These are phyloP conservation scores for Neoniphon sammara DNA, from an alignment of 2,797 vertebrate genomes.

Conservation along the genomic window DNA sequence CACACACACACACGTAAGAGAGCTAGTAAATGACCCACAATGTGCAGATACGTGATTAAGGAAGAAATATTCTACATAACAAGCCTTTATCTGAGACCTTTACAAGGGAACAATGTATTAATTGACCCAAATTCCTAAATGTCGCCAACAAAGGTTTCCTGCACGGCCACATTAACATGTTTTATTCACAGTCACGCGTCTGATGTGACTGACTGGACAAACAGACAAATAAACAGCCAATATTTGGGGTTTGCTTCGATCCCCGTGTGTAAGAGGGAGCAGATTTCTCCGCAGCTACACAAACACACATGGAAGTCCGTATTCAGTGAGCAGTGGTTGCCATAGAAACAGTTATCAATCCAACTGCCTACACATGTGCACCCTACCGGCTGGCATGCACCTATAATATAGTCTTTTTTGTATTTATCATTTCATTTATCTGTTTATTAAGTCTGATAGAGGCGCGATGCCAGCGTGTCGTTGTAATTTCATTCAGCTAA, in stretches of 20 bases:
- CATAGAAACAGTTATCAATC: constrained; percentile 74
- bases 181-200: background rate
- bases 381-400: constrained; percentile 16
- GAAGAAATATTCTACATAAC: background rate
- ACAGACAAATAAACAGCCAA: background rate
- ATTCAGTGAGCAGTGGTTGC: constrained; percentile 64
- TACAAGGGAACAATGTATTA: background rate
- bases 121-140: background rate
- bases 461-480: background rate
- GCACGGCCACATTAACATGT: background rate
- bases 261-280: constrained; percentile 13
- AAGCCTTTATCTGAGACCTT: background rate
- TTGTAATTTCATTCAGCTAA: background rate
- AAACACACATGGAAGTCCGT: constrained; percentile 14
- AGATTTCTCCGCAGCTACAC: constrained; percentile 50
- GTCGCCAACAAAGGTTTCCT: background rate
- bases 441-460: constrained; percentile 3
- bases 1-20: constrained; percentile 3
- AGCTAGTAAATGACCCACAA: background rate
- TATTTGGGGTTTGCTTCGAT: constrained; percentile 24
- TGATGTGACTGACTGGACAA: background rate
- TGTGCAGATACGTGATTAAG: background rate
- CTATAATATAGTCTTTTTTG: constrained; percentile 41
- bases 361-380: constrained; percentile 66
- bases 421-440: constrained; percentile 24